These are phyloP conservation scores for Eupithecia subumbrata DNA, from an alignment of 2,888 invertebrate genomes.

Conservation along the genomic window DNA sequence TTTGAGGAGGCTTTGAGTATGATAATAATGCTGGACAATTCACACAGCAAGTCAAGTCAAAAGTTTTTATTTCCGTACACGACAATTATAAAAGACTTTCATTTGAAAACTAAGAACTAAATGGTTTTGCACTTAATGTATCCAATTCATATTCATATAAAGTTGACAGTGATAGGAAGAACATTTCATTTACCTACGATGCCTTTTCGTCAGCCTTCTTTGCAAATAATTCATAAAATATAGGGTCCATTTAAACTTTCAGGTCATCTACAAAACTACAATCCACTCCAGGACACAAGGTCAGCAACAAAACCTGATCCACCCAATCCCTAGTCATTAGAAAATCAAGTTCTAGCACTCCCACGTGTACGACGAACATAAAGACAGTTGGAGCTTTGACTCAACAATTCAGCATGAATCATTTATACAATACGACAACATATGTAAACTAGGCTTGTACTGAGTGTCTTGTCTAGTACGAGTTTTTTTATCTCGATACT, in stretches of 20 bases:
- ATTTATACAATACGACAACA: conserved; percentile 36
- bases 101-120: neutral
- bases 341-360: conserved; percentile 17
- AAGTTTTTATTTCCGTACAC: neutral
- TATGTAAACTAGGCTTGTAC: conserved; percentile 22
- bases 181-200: neutral
- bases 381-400: conserved; percentile 17
- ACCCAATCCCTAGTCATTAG: conserved; percentile 8
- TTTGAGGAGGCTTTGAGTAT: neutral
- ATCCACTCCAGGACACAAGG: conserved; percentile 6
- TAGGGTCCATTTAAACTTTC: neutral
- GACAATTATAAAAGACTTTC: neutral
- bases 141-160: neutral
- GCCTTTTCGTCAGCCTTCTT: neutral
- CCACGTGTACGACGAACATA: conserved; percentile 18
- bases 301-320: conserved; percentile 1
- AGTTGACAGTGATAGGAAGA: neutral
- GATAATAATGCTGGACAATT: no score
- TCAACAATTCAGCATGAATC: conserved; percentile 38
- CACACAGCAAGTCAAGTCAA: neutral
- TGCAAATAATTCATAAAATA: neutral
- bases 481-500: neutral
- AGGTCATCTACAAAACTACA: neutral
- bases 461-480: conserved; percentile 11
- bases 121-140: neutral